Evolutionary conservation across 2,113 vertebrate species (phyloP).

Genomic region (Sterrhoptilus dennistouni): DNA sequence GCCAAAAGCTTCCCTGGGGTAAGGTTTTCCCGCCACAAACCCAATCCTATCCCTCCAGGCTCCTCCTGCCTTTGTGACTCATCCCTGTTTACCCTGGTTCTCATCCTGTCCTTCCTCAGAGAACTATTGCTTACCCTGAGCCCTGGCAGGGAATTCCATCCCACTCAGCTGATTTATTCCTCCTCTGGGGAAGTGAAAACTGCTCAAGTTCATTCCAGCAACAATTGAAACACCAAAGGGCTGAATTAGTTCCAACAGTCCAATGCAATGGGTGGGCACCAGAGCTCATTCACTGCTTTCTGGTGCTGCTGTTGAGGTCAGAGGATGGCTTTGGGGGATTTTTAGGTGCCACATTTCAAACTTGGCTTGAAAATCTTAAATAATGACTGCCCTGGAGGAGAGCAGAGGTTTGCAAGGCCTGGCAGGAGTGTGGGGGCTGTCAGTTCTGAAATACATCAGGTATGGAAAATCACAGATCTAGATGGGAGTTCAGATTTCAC

Average conservation of each 20-base stretch:
- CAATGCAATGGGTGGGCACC: neutral
- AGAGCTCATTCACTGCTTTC: neutral
- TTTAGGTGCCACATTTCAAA: neutral
- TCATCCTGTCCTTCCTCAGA: neutral
- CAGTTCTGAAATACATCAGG: neutral
- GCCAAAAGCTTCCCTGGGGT: neutral
- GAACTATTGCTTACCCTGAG: neutral
- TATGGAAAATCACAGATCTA: neutral
- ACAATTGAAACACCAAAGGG: neutral
- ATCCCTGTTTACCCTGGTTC: neutral
- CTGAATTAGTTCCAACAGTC: neutral
- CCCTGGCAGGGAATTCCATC: neutral
- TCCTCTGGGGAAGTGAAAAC: neutral
- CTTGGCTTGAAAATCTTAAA: neutral
- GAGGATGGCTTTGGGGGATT: neutral
- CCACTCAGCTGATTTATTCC: slow-evolving; percentile 12
- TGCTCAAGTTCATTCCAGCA: slow-evolving; percentile 19
- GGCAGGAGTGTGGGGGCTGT: neutral
- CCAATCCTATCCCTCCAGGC: neutral
- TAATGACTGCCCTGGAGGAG: neutral
- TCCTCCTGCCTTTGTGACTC: neutral
- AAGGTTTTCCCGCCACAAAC: neutral
- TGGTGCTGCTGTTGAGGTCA: neutral
- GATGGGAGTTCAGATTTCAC: neutral
- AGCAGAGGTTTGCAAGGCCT: neutral